Evolutionary conservation across 2,888 invertebrate genomes (phyloP), one percentile per base, ranked within the genome.

Genomic region (Cryptus viduatorius): DNA sequence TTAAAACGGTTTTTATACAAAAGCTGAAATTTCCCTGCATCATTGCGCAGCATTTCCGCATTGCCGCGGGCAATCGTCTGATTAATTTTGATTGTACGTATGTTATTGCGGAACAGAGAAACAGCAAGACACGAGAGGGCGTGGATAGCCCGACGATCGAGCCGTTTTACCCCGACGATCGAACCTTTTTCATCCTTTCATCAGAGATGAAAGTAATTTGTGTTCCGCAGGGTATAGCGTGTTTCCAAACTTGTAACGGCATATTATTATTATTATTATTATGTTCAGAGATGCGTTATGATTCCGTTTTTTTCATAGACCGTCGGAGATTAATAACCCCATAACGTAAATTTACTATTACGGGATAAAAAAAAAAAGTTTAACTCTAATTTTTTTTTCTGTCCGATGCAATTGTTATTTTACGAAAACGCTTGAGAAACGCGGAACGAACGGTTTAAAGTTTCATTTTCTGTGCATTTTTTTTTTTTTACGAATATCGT

Each of bases 211-310:
- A 53, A 19, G 53, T 16, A 69, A 79, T 79, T 73, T 83, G 59
- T 48, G 68, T 14, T 50, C 64, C 61, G 50, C 44, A 5, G 50
- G 72, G 61, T 50, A 29, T 14, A 50, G 16, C 19, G 8, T 29
- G 48, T 56, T 14, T 19, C n/a, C 7, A n/a, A 29, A 5, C 19
- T 7, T 14, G 12, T 12, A 67, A 46, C 44, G 19, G 16, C 44
- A 67, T 46, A 46, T 67, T 69, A 42, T 82, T 65, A 78, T 67
- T 69, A 42, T 82, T 65, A 78, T 44, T 72, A 67, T 81, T 76
- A 53, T 68, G 61, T 68, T 75, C 29, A 29, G 68, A 24, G 14
- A 16, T 10, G 44, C 12, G 19, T 19, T 29, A 7, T 16, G 4
- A n/a, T 19, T 19, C 7, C 16, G 7, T 16, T 53, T 53, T 10